Evolutionary conservation across 2,797 vertebrate species (phyloP).

Genomic region (Megaceryle alcyon): DNA sequence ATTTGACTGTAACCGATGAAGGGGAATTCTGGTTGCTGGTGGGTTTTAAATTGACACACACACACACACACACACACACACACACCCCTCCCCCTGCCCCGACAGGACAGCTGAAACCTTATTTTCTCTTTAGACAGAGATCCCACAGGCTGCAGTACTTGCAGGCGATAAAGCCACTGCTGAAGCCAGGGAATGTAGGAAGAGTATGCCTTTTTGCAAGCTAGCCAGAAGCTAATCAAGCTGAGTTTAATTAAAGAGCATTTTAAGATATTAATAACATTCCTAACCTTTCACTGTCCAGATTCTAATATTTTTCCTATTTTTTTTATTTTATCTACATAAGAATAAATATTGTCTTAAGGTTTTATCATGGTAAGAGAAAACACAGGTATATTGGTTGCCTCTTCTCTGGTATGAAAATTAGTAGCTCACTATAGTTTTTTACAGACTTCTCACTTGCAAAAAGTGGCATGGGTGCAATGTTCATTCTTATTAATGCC

Average conservation of each 20-base stretch:
- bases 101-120: neutral
- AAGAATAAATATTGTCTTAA: neutral
- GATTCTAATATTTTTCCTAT: neutral
- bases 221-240: neutral
- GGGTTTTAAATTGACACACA: neutral
- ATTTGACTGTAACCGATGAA: neutral
- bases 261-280: neutral
- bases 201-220: neutral
- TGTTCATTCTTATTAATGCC: neutral
- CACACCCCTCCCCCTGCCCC: no score
- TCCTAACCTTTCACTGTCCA: neutral
- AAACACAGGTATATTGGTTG: neutral
- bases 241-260: conserved; percentile 10
- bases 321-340: neutral
- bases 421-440: neutral
- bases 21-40: neutral
- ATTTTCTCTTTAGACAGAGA: neutral
- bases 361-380: neutral
- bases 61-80: no score
- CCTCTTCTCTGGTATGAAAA: neutral
- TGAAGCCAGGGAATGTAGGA: neutral
- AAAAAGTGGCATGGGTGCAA: neutral
- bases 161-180: neutral
- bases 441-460: neutral
- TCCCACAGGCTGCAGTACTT: neutral